Evolutionary conservation across 2,113 vertebrate species (phyloP).

Genomic region (Cynocephalus volans): DNA sequence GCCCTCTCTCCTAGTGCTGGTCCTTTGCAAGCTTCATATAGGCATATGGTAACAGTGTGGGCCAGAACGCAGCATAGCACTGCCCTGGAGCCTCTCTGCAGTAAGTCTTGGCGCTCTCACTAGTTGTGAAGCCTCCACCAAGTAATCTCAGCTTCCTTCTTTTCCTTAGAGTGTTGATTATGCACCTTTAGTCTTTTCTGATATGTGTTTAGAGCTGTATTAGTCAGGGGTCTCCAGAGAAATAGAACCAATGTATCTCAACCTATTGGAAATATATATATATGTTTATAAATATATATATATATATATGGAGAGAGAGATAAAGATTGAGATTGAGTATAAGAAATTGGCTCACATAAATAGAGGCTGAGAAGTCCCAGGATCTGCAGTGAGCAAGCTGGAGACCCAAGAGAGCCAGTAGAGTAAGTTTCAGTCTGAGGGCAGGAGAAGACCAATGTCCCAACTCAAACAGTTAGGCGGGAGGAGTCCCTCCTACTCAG

Average conservation of each 20-base stretch:
- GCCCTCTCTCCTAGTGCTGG: rapidly evolving
- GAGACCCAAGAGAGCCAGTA: not conserved
- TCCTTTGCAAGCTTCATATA: not conserved
- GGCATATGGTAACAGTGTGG: rapidly evolving
- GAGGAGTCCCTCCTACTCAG: not conserved
- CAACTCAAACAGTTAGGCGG: not conserved
- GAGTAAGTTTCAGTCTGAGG: not conserved
- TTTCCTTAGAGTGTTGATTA: not conserved
- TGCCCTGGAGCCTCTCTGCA: too few species aligned
- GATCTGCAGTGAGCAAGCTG: not conserved
- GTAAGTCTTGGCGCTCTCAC: not conserved
- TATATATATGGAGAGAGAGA: not conserved
- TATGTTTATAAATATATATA: too few species aligned
- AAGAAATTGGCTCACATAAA: not conserved
- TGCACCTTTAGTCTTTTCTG: not conserved
- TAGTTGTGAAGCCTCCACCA: not conserved
- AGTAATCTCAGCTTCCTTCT: too few species aligned
- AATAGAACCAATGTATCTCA: not conserved
- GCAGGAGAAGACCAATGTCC: not conserved
- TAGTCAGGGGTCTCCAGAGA: not conserved
- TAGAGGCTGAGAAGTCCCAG: not conserved
- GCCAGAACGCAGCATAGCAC: not conserved
- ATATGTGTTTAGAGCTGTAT: not conserved
- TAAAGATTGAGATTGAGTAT: not conserved
- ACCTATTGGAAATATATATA: too few species aligned